Base-by-base conservation (phyloP, 1,140 invertebrate genomes). In the Drosophila nebulosa region DNA sequence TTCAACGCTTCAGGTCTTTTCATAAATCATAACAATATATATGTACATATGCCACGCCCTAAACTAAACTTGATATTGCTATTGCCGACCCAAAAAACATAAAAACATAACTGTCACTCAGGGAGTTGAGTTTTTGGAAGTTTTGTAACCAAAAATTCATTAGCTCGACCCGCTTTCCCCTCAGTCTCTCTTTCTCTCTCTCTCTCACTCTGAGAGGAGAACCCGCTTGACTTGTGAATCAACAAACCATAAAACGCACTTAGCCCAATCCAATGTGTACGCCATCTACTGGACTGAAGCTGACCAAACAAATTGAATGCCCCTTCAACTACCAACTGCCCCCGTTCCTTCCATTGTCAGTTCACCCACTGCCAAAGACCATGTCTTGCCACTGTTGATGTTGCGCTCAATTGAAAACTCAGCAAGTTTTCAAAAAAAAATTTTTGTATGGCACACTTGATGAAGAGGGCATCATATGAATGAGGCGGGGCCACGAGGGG, bases 331-430 rank as follows among this genome's bases (percentile, higher is more conserved):
- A n/a, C 39, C 16, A 2, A 9, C 35, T 32, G 2, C 57, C 21
- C 9, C 18, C 10, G 12, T 21, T 14, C 18, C 26, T 21, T 2
- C 39, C 14, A 18, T 7, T 14, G 4, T 14, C n/a, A 14, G 12
- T 42, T 42, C 39, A 46, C 39, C 39, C 39, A 46, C 39, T 46
- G 39, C 55, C 59, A 39, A 9, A 32, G 42, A 18, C 16, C 46
- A 30, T 27, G 42, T 22, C 66, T 35, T 14, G 50, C 42, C 26
- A 14, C 61, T 3, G 18, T 27, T 18, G 27, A 61, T 70, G 58
- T 57, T 80, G 78, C 56, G 74, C 66, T 64, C 79, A 64, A 83
- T 84, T 83, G 79, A 84, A 83, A 83, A 83, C 79, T 84, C 79
- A 83, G 79, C 79, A 83, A 84, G 75, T 83, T 83, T 84, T 74